phyloP scores from a whole-genome alignment of 1,140 invertebrate genomes.

The Drosophila pachea region DNA sequence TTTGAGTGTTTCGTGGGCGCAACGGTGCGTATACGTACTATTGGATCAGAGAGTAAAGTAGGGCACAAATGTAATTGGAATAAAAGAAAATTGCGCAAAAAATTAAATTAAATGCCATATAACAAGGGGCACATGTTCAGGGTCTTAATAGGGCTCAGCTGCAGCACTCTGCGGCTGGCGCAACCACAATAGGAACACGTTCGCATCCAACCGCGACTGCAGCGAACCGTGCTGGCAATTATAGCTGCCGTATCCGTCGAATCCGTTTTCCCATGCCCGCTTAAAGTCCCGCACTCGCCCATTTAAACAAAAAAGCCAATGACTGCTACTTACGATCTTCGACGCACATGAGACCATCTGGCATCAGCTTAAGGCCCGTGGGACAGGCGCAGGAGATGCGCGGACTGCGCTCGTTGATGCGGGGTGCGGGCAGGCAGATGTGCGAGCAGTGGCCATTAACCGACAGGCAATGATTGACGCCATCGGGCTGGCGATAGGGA shows the following conservation, averaged over 20 bases:
- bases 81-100: constrained; percentile 7
- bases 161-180: constrained; percentile 17
- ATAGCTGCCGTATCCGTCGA: constrained; percentile 84
- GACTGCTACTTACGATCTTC: constrained; percentile 93
- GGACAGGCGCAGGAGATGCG: constrained; percentile 93
- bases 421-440: constrained; percentile 91
- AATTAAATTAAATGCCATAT: constrained; percentile 32
- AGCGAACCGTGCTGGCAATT: constrained; percentile 93
- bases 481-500: constrained; percentile 93
- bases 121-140: constrained; percentile 21
- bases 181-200: constrained; percentile 87
- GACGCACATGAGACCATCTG: constrained; percentile 91
- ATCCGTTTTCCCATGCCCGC: constrained; percentile 90
- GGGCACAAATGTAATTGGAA: constrained; percentile 15
- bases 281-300: constrained; percentile 80
- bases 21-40: constrained; percentile 8
- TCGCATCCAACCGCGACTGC: constrained; percentile 80
- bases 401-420: constrained; percentile 86
- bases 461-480: constrained; percentile 93
- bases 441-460: constrained; percentile 95
- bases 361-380: constrained; percentile 86
- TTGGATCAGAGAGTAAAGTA: not conserved
- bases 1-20: constrained; percentile 1
- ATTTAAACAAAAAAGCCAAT: constrained; percentile 88
- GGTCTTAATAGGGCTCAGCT: constrained; percentile 80